Evolutionary conservation across 2,113 vertebrate genomes (phyloP), one percentile per base, ranked within the genome.

Genomic region (Nyctibius bracteatus): DNA sequence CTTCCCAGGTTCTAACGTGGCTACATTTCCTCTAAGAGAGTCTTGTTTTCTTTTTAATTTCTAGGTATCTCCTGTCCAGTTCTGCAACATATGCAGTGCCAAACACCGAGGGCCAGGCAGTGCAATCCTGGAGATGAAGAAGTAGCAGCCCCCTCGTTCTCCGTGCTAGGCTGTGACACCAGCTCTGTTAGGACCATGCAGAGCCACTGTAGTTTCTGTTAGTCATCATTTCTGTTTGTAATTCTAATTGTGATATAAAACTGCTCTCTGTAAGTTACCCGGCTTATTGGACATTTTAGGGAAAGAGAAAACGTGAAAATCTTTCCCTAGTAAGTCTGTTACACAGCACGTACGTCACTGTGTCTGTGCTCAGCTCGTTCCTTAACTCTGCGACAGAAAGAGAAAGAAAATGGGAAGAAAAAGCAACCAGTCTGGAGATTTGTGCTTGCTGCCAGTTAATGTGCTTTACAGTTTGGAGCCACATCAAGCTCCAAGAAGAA

Each of bases 31-130:
- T 59, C 54, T 30, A 8, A 96, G 54, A 72, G 44, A 23, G 79
- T 63, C n/a, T 39, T 86, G 24, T 88, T 86, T 80, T 84, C 27
- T 84, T 27, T 87, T 95, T 16, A 7, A 28, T 70, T 97, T 96
- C 54, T 92, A 99, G 99, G 95, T 97, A 41, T 98, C 98, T 30
- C 96, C 98, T 28, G 89, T 98, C 30, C 99, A 99, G 97, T 99
- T 99, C 97, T 99, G 99, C 96, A 99, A 99, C 96, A 99, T 99
- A 98, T 99, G 99, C 98, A 99, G 99, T 68, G 99, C 99, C 25
- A 99, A 99, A 96, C 98, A 97, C 77, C 98, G 99, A 35, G 98
- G 99, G 5, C 99, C 99, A 5, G 99, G 99, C 94, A 99, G 98
- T 24, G 98, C 98, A 58, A 98, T 99, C 74, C 96, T 99, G 89